Conservation (phyloP, 2,888 invertebrate species). For the Drepanosiphum platanoidis region DNA sequence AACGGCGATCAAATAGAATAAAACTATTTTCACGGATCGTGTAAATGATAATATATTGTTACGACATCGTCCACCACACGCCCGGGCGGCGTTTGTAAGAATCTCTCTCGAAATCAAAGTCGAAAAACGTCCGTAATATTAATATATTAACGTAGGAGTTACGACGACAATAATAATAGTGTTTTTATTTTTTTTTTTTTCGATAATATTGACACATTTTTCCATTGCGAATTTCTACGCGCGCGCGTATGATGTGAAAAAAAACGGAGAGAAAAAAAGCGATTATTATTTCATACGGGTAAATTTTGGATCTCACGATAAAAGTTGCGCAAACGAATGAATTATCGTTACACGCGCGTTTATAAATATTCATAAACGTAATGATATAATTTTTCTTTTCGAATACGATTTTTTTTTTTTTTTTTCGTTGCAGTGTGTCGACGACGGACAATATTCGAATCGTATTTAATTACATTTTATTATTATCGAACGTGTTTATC, state of each 20-base stretch:
- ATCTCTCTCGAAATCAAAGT: too few relatives aligned
- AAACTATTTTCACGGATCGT: neutral
- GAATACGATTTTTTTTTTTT: too few relatives aligned
- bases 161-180: neutral
- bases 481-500: conserved; percentile 28
- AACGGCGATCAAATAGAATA: neutral
- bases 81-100: too few relatives aligned
- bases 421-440: too few relatives aligned
- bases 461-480: neutral
- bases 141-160: neutral
- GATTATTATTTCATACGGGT: conserved; percentile 18
- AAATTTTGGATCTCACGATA: neutral
- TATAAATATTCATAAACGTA: neutral
- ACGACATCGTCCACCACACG: too few relatives aligned
- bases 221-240: neutral
- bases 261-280: too few relatives aligned
- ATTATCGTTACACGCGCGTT: neutral
- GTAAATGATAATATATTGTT: too few relatives aligned
- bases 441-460: conserved; percentile 1
- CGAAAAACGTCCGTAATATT: too few relatives aligned
- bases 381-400: neutral
- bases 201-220: neutral
- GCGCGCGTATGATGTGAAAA: too few relatives aligned
- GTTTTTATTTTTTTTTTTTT: too few relatives aligned
- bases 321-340: neutral